A percentile compares a stretch with the other conserved stretches of the same genome.
These are phyloP conservation scores for Isoperla grammatica DNA, from an alignment of 2,888 invertebrate genomes.

Conservation along the genomic window DNA sequence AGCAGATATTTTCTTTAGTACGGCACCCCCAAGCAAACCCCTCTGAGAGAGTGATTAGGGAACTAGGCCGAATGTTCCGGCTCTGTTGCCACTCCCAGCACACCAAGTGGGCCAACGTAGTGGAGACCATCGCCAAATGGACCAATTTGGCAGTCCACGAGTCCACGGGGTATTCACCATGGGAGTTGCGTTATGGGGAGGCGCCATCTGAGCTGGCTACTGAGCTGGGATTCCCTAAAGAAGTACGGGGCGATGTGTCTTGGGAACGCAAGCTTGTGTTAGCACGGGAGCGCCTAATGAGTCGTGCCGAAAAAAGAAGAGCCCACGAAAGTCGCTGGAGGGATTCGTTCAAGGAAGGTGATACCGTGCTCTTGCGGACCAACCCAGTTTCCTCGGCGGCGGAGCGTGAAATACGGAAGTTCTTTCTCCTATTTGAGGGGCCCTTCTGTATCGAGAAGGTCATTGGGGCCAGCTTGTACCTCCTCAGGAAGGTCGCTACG, in stretches of 20 bases:
- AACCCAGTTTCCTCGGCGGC: neutral
- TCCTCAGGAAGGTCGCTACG: no score
- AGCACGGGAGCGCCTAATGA: no score
- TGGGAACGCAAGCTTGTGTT: no score
- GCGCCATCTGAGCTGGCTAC: neutral
- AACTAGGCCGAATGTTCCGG: conserved; percentile 30
- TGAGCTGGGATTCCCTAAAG: no score
- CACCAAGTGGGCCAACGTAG: conserved; percentile 25
- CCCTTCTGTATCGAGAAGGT: neutral
- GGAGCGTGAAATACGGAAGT: neutral
- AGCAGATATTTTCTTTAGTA: conserved; percentile 23
- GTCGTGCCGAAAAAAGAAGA: no score
- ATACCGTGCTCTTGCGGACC: neutral
- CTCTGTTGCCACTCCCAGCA: conserved; percentile 25
- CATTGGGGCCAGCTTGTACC: no score
- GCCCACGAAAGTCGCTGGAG: no score
- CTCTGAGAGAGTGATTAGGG: conserved; percentile 30
- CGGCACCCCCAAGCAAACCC: conserved; percentile 31
- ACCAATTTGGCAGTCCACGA: neutral
- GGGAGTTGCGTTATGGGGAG: neutral
- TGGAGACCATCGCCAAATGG: neutral
- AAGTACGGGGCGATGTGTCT: no score
- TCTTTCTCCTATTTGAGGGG: neutral
- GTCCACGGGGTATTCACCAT: neutral
- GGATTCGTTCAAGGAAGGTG: neutral